Base-by-base conservation (phyloP, 2,797 vertebrate species). In the Molossus molossus region DNA sequence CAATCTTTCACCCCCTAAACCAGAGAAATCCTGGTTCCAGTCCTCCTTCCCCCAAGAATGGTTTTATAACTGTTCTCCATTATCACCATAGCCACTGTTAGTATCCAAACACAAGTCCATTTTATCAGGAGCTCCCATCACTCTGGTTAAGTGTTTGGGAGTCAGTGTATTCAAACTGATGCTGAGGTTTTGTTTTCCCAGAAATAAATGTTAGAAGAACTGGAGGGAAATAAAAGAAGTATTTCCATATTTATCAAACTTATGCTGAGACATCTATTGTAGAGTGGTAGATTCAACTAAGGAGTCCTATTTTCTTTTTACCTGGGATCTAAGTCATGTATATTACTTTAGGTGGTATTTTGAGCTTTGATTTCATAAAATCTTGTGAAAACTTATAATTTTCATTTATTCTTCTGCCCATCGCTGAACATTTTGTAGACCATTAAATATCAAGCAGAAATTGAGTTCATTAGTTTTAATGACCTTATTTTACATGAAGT, bases 351-450 rank as follows among this genome's bases (percentile, higher is more conserved):
- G 37, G 53, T 92, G 27, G 23, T 21, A 79, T 57, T 94, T 81
- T 84, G 55, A 83, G 62, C 53, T 93, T 94, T 62, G 14, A 55
- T 65, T 94, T 95, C 57, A 94, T 81, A 77, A 94, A 92, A 21
- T 37, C 72, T 80, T 87, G 37, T 60, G n/a, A 91, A 12, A 91
- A 70, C 15, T 72, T 90, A 11, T 70, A 45, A 48, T 57, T 92
- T 12, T 53, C 5, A 94, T 96, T 79, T 17, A 65, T 53, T 25
- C 48, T 6, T 92, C 10, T 72, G 25, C 18, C 29, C 6, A 67
- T 23, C 69, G 25, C 48, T 93, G 29, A 64, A 70, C 48, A 87
- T 76, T 96, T 96, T 92, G 18, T 27, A 70, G 14, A 57, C 3
- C 45, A 62, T 67, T 91, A 67, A 86, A 83, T 87, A 70, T 50